A percentile compares a stretch with the other conserved stretches of the same genome.
These are phyloP conservation scores for Varecia variegata DNA, from an alignment of 2,797 vertebrate genomes.

Conservation along the genomic window DNA sequence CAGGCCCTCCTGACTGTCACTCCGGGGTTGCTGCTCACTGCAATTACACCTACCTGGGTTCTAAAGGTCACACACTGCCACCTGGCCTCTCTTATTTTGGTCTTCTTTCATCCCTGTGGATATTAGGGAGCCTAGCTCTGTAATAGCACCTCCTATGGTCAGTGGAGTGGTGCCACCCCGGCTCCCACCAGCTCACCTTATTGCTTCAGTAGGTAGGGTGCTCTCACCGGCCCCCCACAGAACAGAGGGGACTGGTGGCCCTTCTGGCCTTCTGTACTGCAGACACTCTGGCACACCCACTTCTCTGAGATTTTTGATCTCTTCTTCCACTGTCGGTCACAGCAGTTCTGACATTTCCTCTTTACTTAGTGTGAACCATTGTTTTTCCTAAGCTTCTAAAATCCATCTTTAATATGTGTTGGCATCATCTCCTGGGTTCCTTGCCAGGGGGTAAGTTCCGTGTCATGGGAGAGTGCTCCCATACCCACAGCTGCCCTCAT, in stretches of 20 bases:
- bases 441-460: neutral
- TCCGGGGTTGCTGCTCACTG: neutral
- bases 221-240: neutral
- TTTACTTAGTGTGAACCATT: neutral
- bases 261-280: neutral
- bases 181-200: neutral
- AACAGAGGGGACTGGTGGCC: neutral
- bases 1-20: neutral
- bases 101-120: neutral
- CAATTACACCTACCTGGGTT: neutral
- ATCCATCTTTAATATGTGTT: neutral
- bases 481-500: neutral
- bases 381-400: neutral
- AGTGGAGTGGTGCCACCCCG: too few relatives aligned
- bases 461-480: neutral
- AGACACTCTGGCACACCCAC: neutral
- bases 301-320: neutral
- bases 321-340: neutral
- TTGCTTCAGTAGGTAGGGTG: neutral
- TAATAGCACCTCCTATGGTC: neutral
- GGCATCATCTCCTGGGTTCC: neutral
- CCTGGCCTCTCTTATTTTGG: neutral
- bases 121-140: neutral
- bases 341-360: neutral
- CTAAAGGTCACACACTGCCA: neutral